Evolutionary conservation across 92 coral and sea anemone species (phyloP).

Genomic region (Phenganax subtilis): DNA sequence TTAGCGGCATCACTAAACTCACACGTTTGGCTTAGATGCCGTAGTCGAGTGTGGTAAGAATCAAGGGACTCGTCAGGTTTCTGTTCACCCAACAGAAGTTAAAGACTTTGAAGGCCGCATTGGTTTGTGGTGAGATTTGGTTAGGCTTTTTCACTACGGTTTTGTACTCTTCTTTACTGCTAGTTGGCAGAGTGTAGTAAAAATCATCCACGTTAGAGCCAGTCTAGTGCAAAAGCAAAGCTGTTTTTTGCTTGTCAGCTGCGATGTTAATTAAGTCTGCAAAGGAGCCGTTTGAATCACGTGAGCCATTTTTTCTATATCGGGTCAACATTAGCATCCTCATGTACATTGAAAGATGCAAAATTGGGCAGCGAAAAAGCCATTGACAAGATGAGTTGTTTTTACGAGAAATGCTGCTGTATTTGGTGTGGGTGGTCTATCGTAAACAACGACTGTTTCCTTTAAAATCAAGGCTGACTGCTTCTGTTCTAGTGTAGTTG

Average conservation of each 20-base stretch:
- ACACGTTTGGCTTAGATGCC: constrained; percentile 31
- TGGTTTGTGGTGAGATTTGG: constrained; percentile 27
- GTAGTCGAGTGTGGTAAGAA: constrained; percentile 28
- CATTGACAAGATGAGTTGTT: not conserved
- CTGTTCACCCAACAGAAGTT: constrained; percentile 17
- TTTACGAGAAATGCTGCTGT: not conserved
- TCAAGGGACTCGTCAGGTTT: constrained; percentile 30
- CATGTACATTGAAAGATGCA: constrained; percentile 49
- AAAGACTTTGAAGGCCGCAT: constrained; percentile 27
- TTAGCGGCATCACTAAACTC: constrained; percentile 12
- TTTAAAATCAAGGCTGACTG: not conserved
- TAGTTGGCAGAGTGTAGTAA: constrained; percentile 19
- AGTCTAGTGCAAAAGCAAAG: constrained; percentile 28
- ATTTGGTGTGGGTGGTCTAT: not conserved
- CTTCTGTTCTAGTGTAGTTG: not conserved
- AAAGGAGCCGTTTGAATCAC: too few species aligned
- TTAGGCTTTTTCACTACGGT: constrained; percentile 25
- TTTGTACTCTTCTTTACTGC: constrained; percentile 1
- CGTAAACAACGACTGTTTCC: not conserved
- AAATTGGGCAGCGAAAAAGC: constrained; percentile 42
- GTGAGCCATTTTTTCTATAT: constrained; percentile 47
- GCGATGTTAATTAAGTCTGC: not conserved
- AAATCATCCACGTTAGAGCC: constrained; percentile 34
- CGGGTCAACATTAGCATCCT: constrained; percentile 53
- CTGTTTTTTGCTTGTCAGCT: constrained; percentile 18